A percentile compares a stretch with the other conserved stretches of the same genome.
Evolutionary conservation across 2,888 invertebrate genomes (phyloP).

Genomic region (Acrobasis suavella): DNA sequence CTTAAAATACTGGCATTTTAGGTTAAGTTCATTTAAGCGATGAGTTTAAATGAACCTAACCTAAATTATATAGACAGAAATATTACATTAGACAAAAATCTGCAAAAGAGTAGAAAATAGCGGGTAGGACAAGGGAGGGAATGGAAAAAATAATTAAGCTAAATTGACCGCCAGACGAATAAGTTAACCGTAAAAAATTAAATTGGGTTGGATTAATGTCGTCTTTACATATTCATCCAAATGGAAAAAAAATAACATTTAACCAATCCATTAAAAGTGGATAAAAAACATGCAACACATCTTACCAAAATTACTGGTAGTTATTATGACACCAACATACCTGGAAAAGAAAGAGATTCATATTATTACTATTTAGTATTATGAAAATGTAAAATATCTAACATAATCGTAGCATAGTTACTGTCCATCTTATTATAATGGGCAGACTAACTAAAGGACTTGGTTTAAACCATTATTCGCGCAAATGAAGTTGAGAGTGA

Average conservation of each 20-base stretch:
- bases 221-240: neutral
- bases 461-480: neutral
- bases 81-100: neutral
- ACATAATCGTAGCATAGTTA: too few species aligned
- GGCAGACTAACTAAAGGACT: conserved; percentile 1
- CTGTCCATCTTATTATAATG: neutral
- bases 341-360: neutral
- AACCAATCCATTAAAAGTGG: too few species aligned
- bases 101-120: neutral
- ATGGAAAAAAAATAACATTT: neutral
- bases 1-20: too few species aligned
- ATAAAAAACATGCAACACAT: neutral
- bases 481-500: too few species aligned
- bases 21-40: too few species aligned
- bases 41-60: too few species aligned
- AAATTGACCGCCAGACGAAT: neutral
- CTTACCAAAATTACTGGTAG: neutral
- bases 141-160: conserved; percentile 6
- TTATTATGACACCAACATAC: neutral
- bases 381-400: too few species aligned
- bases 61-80: too few species aligned
- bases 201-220: neutral
- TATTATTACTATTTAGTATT: too few species aligned
- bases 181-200: conserved; percentile 4
- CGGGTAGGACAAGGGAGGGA: conserved; percentile 4